Evolutionary conservation across 2,888 invertebrate genomes (phyloP).

Genomic region (Spatulosminthurus flaviceps): DNA sequence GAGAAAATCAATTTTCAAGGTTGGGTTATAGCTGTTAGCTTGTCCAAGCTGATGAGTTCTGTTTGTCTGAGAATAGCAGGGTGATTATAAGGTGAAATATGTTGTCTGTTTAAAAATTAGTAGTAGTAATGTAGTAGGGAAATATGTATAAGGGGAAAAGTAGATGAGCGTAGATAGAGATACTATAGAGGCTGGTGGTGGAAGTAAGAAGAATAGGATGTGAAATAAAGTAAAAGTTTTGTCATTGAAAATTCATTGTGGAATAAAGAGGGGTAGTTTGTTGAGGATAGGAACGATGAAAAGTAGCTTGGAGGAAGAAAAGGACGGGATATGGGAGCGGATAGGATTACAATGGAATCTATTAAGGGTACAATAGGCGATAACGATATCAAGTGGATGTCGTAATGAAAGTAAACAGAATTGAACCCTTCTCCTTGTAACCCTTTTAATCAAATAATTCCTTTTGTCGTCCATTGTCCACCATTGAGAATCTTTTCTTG

Average conservation of each 20-base stretch:
- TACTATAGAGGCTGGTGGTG: background rate
- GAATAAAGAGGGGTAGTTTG: background rate
- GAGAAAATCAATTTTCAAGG: too few species aligned
- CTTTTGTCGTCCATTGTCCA: conserved; percentile 49
- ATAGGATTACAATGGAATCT: conserved; percentile 51
- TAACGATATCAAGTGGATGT: conserved; percentile 54
- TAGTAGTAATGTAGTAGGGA: too few species aligned
- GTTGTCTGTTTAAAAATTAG: too few species aligned
- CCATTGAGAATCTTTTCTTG: conserved; percentile 45
- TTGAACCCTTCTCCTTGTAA: conserved; percentile 51
- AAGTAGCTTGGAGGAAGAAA: conserved; percentile 40
- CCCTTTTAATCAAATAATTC: conserved; percentile 57
- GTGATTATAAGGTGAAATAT: too few species aligned
- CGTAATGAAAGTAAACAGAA: conserved; percentile 42
- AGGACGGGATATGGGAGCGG: conserved; percentile 45
- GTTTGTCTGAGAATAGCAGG: too few species aligned
- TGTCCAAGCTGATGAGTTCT: too few species aligned
- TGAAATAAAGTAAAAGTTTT: background rate
- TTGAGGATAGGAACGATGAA: conserved; percentile 21
- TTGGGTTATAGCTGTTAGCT: too few species aligned
- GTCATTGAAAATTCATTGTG: conserved; percentile 20
- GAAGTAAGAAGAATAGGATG: background rate
- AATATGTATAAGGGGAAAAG: too few species aligned
- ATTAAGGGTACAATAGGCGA: conserved; percentile 50
- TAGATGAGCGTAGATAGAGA: background rate